These are phyloP conservation scores for Plodia interpunctella DNA, from an alignment of 1,140 invertebrate species.

Conservation along the genomic window DNA sequence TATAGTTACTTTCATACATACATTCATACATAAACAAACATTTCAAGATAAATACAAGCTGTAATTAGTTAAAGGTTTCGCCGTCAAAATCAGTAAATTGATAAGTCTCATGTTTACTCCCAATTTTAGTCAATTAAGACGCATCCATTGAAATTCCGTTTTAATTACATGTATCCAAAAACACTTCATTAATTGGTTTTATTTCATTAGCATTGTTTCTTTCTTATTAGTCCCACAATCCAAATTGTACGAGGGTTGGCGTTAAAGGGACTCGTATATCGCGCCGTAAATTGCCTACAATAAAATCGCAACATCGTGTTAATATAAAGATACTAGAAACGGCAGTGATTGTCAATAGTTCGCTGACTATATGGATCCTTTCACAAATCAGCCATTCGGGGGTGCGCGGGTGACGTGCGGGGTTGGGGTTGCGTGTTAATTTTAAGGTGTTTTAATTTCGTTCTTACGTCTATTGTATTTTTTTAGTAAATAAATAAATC, in stretches of 20 bases:
- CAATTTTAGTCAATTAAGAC: not conserved
- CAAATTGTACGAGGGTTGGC: constrained; percentile 64
- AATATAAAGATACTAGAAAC: constrained; percentile 33
- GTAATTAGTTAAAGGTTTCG: too few species aligned
- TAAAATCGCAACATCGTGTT: constrained; percentile 57
- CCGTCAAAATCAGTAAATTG: too few species aligned
- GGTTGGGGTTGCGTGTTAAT: too few species aligned
- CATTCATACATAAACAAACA: too few species aligned
- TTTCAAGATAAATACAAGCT: not conserved
- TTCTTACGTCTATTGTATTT: too few species aligned
- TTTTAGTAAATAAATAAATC: too few species aligned
- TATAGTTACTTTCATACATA: too few species aligned
- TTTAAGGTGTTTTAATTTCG: too few species aligned
- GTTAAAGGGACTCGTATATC: constrained; percentile 63
- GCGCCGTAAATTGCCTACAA: constrained; percentile 65
- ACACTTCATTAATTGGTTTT: constrained; percentile 25
- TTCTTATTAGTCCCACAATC: constrained; percentile 57
- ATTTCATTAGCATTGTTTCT: constrained; percentile 65
- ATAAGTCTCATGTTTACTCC: too few species aligned
- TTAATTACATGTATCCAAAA: constrained; percentile 1
- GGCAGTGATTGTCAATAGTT: not conserved
- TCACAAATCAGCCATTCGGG: too few species aligned
- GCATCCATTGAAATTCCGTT: not conserved
- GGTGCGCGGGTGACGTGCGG: too few species aligned
- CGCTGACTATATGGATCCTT: too few species aligned